These are phyloP conservation scores for Halotydeus destructor DNA, from an alignment of 1,140 invertebrate genomes.

Conservation along the genomic window DNA sequence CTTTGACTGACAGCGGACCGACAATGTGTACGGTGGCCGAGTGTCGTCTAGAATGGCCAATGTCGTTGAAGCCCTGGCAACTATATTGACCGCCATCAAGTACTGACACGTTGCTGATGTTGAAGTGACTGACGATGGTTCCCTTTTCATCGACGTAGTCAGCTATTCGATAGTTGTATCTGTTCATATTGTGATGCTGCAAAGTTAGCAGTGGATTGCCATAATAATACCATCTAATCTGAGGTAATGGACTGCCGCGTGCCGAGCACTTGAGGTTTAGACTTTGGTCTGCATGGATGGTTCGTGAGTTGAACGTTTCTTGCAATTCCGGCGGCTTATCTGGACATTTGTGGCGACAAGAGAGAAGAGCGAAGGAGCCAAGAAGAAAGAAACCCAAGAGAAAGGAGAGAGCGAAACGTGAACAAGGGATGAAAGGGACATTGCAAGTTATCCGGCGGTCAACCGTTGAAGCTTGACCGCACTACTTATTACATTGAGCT, in stretches of 20 bases:
- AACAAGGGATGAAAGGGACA: no score
- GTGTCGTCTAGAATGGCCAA: slow-evolving; percentile 21
- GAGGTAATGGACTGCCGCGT: slow-evolving; percentile 53
- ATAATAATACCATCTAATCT: slow-evolving; percentile 28
- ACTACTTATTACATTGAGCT: no score
- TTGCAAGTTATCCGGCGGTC: no score
- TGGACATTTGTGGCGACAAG: no score
- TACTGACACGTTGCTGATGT: slow-evolving; percentile 24
- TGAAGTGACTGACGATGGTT: slow-evolving; percentile 26
- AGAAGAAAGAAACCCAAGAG: no score
- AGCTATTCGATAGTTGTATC: no score
- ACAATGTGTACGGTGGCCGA: slow-evolving; percentile 18
- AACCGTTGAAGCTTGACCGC: no score
- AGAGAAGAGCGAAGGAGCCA: no score
- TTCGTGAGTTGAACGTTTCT: slow-evolving; percentile 66
- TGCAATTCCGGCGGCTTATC: slow-evolving; percentile 55
- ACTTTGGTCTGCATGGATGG: slow-evolving; percentile 52
- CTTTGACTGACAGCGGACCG: slow-evolving; percentile 26
- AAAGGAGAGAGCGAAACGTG: no score
- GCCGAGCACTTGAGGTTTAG: slow-evolving; percentile 64
- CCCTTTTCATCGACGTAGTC: slow-evolving; percentile 20
- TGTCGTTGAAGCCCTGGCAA: slow-evolving; percentile 24
- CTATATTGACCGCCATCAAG: slow-evolving; percentile 26
- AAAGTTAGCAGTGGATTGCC: no score
- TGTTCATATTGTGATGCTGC: no score